phyloP scores from a whole-genome alignment of 1,140 invertebrate genomes.

The Trachymyrmex cornetzi region DNA sequence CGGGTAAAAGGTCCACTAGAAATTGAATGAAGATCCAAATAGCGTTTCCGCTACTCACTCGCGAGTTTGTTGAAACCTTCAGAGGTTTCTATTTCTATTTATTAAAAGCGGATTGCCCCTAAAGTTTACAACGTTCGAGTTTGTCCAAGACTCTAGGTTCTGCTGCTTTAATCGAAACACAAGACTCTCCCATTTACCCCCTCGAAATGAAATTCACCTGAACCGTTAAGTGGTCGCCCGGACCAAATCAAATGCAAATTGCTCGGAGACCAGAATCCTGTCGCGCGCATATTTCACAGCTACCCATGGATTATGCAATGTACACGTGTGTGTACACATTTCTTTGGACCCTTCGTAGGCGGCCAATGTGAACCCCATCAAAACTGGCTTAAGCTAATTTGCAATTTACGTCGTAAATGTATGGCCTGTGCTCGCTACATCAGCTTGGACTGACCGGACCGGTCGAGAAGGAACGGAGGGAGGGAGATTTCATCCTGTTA shows the following conservation, averaged over 20 bases:
- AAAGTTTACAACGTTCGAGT: constrained; percentile 35
- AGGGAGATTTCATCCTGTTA: constrained; percentile 59
- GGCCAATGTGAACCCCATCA: constrained; percentile 65
- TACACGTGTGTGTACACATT: constrained; percentile 5
- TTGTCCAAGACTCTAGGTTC: neutral
- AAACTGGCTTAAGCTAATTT: constrained; percentile 76
- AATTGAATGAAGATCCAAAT: constrained; percentile 38
- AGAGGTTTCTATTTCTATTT: neutral
- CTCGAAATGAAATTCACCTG: constrained; percentile 30
- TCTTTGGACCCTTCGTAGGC: constrained; percentile 5
- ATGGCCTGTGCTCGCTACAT: constrained; percentile 44
- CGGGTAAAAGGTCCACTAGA: constrained; percentile 27
- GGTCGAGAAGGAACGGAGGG: neutral
- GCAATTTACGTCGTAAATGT: constrained; percentile 74
- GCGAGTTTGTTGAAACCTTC: neutral
- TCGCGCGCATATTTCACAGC: constrained; percentile 42
- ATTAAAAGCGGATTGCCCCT: constrained; percentile 42
- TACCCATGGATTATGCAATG: constrained; percentile 17
- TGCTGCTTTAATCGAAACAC: constrained; percentile 26
- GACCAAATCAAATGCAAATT: constrained; percentile 56
- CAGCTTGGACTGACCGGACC: constrained; percentile 54
- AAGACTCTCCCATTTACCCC: constrained; percentile 10
- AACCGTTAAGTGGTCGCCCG: constrained; percentile 39
- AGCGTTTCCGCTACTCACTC: neutral
- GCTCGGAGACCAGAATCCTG: constrained; percentile 9